Conservation (phyloP, 2,113 vertebrate genomes). For the Odocoileus virginianus region DNA sequence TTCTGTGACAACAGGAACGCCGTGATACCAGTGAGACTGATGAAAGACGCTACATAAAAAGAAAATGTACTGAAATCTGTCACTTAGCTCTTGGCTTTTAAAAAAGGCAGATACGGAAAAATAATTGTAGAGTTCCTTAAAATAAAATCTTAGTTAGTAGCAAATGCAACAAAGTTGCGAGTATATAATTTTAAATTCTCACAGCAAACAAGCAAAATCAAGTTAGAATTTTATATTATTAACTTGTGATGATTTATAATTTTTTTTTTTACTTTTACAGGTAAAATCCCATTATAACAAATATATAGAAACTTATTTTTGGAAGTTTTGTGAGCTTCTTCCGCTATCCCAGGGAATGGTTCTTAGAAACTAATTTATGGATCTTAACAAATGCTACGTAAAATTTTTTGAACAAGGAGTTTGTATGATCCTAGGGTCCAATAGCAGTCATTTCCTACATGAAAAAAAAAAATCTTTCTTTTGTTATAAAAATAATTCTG, state of each 20-base stretch:
- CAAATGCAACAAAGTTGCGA: background rate
- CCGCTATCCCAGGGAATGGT: background rate
- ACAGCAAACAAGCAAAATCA: slow-evolving; percentile 78
- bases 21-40: background rate
- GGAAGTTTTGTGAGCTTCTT: background rate
- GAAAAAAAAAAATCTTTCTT: background rate
- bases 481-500: background rate
- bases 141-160: slow-evolving; percentile 58
- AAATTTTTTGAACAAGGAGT: background rate
- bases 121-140: background rate
- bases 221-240: slow-evolving; percentile 65
- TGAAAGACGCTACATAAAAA: background rate
- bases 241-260: slow-evolving; percentile 38
- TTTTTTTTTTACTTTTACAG: slow-evolving; percentile 47
- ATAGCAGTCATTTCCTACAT: background rate
- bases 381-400: background rate
- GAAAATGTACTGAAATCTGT: background rate
- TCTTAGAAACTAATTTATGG: background rate
- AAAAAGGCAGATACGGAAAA: background rate
- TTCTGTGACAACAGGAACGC: background rate
- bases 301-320: background rate
- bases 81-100: background rate
- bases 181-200: slow-evolving; percentile 49
- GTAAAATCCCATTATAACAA: slow-evolving; percentile 75
- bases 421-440: background rate